Evolutionary conservation across 2,888 invertebrate species (phyloP), one percentile per base, ranked within the genome.

Genomic region (Nomada fabriciana): DNA sequence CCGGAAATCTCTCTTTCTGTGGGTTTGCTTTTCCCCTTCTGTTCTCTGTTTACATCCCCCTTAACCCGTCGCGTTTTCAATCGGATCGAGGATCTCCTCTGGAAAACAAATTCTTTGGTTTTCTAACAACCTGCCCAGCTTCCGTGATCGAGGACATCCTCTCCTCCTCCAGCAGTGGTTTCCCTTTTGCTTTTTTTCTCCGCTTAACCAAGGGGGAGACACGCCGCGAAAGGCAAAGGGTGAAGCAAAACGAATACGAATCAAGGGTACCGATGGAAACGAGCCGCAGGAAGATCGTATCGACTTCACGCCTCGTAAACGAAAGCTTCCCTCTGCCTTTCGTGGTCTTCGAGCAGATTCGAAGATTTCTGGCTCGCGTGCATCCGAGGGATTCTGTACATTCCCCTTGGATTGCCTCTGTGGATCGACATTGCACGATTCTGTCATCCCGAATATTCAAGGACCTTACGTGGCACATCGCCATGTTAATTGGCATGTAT

Each of bases 251-350:
- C 63, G 23, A 52, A 77, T 61, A 13, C 29, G 43, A 55, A 69
- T 43, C 13, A 52, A 42, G 53, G 47, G 55, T 18, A 20, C 10
- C 70, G 71, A 71, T 75, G 75, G 68, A 84, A 81, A 87, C 73
- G 80, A 70, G 76, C 74, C 61, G 67, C 63, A 15, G 9, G 18
- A 50, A 73, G 82, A 86, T 87, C 80, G 71, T 68, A 67, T 79
- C 79, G 73, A 76, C 72, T 79, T 87, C 70, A 65, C 76, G 77
- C 79, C 79, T 86, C 82, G 79, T 85, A 86, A 85, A 69, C 82
- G 71, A 82, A 76, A 80, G 76, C 70, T 69, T 78, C 65, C 65
- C 76, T 77, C 75, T 76, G 75, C 70, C 76, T 74, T 75, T 72
- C 79, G 50, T 25, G 59, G 57, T 63, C 29, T 53, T 43, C 43